A percentile compares a stretch with the other conserved stretches of the same genome.
Conservation (phyloP, 2,888 invertebrate species). For the Lutraria lutraria region DNA sequence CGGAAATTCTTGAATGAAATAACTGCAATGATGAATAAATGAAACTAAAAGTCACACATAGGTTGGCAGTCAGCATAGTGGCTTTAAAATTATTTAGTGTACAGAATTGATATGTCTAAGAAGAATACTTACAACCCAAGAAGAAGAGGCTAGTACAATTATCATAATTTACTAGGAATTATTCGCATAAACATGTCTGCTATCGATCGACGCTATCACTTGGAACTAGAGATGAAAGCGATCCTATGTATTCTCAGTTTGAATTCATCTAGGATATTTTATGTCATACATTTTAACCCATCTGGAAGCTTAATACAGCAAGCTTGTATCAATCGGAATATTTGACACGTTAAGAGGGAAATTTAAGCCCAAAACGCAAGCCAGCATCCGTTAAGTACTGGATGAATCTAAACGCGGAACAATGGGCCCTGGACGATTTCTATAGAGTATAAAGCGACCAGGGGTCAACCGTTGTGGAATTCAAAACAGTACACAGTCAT, state of each 20-base stretch:
- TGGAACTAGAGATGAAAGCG: background rate
- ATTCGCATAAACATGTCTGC: background rate
- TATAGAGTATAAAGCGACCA: slow-evolving; percentile 35
- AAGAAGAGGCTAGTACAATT: background rate
- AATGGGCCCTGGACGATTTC: slow-evolving; percentile 25
- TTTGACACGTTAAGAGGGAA: slow-evolving; percentile 45
- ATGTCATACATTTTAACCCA: background rate
- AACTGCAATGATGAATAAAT: too few species aligned
- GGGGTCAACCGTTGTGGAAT: slow-evolving; percentile 34
- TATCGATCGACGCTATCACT: background rate
- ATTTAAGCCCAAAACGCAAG: slow-evolving; percentile 42
- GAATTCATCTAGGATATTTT: background rate
- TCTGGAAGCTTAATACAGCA: background rate
- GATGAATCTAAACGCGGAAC: slow-evolving; percentile 27
- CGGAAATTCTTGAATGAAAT: too few species aligned
- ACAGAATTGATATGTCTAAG: background rate
- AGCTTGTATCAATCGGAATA: background rate
- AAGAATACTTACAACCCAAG: background rate
- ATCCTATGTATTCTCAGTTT: background rate
- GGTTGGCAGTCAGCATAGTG: background rate
- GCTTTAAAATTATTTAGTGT: background rate
- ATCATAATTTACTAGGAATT: slow-evolving; percentile 10
- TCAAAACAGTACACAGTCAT: slow-evolving; percentile 23
- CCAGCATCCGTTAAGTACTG: slow-evolving; percentile 26
- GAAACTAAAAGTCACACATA: too few species aligned